Evolutionary conservation across 2,113 vertebrate genomes (phyloP).

Genomic region (Pogona vitticeps): DNA sequence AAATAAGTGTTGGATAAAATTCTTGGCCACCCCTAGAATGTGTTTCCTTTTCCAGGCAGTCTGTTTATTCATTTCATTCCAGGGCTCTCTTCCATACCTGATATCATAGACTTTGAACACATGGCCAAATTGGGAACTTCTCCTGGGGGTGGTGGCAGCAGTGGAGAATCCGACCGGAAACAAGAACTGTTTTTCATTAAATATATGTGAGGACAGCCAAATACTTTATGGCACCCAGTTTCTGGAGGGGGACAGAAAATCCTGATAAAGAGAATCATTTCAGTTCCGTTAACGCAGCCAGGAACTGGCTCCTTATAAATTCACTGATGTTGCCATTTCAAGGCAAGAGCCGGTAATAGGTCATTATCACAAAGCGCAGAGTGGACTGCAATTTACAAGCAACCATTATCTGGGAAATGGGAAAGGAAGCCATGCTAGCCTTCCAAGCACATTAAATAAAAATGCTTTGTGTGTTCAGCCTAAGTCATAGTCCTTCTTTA

Average conservation of each 20-base stretch:
- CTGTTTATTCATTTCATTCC: neutral
- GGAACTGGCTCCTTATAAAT: constrained; percentile 23
- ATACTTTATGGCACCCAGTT: neutral
- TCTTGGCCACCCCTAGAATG: neutral
- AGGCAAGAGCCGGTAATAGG: constrained; percentile 26
- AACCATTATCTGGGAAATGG: constrained; percentile 28
- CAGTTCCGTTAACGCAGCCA: constrained; percentile 1
- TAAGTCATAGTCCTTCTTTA: neutral
- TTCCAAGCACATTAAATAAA: neutral
- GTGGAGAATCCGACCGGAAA: neutral
- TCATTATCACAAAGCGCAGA: neutral
- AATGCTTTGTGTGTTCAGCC: neutral
- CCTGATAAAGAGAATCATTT: constrained; percentile 21
- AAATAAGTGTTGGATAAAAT: neutral
- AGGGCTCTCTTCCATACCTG: neutral
- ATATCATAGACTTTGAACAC: neutral
- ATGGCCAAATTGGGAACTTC: constrained; percentile 1
- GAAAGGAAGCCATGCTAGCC: neutral
- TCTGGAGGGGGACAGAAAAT: neutral
- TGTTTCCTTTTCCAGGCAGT: neutral
- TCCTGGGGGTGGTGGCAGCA: neutral
- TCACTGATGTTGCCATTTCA: constrained; percentile 22
- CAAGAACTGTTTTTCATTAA: constrained; percentile 4
- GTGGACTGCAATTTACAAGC: neutral
- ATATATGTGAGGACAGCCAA: neutral